Base-by-base conservation (phyloP, 2,888 invertebrate species). In the Dorcus parallelipipedus region DNA sequence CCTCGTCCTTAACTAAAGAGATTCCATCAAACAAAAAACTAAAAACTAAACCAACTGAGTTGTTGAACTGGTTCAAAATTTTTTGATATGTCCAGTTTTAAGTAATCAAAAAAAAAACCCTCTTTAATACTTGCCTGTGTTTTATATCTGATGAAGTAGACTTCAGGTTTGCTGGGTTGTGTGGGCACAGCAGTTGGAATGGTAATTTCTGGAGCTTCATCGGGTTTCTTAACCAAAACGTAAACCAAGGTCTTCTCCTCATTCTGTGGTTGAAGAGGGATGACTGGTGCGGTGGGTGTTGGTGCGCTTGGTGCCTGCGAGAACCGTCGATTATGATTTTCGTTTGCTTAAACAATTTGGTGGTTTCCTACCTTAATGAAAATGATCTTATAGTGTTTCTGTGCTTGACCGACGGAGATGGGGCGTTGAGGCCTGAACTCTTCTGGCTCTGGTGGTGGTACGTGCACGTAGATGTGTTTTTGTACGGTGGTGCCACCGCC, bases 321-420 rank as follows among this genome's bases (percentile, higher is more conserved):
- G 3, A 39, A 6, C 6, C 23, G 26, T 40, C 40, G 26, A 8
- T 2, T 8, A 49, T 17, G 9, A 42, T 7, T 23, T 23, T 55
- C 17, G 42, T 7, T 33, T 42, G 6, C 9, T 39, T n/a, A 40
- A n/a, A 7, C 1, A n/a, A 9, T 6, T 38, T 14, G 9, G 9
- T 20, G 9, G 14, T 3, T 3, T 42, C 51, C 63, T 56, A 71
- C 71, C 84, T 93, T 93, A 80, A 93, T 93, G 85, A 93, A 93
- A 81, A 93, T 92, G 77, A 93, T 93, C 77, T 93, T 93, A 85
- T 93, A 92, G 79, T 93, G 92, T 73, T 93, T 93, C 79, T 92
- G 92, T 49, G 92, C 84, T 65, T 90, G 87, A 50, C 88, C 87
- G 1, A 87, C 81, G 14, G 83, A 82, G 67, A 90, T 85, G 57